Base-by-base conservation (phyloP, 2,888 invertebrate species). In the Synanthedon tipuliformis region DNA sequence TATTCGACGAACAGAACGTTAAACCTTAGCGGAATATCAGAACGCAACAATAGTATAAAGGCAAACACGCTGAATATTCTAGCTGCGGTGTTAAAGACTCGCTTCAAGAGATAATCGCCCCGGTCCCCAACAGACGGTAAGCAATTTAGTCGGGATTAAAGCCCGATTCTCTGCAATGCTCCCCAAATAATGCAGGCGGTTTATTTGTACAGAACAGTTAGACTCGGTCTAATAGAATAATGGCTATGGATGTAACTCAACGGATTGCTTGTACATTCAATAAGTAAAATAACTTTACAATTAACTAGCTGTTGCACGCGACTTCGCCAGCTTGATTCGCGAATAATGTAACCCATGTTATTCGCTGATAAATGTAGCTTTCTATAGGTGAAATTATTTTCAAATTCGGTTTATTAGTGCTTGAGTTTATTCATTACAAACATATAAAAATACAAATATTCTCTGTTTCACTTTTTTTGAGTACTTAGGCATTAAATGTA, bases 131-230 rank as follows among this genome's bases (percentile, higher is more conserved):
- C 69, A 71, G 72, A 71, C 72, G 60, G 69, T 70, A 69, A 75
- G 71, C 71, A 73, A 76, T 75, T 74, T 69, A 73, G 66, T 58
- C 61, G 56, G 69, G 73, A 75, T 75, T 74, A 74, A 69, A 64
- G 68, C 61, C 61, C 59, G 70, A 70, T 69, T 72, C 69, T 62
- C 66, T 66, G 70, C 73, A 68, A 63, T 66, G 63, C 67, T 69
- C 68, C 64, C 62, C 62, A 66, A 71, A 73, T 73, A 69, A 73
- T 70, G 68, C 71, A 69, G 62, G 63, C 52, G 62, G 69, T 74
- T 74, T 75, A 74, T 75, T 75, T 76, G 71, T 65, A 65, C 67
- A 64, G 61, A 56, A 56, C 62, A 13, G 15, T 45, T 15, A 45
- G 49, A 23, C 23, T 68, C 65, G 64, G 50, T 64, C 65, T 73